A percentile compares a stretch with the other conserved stretches of the same genome.
Evolutionary conservation across 2,113 vertebrate species (phyloP).

Genomic region (Petaurus breviceps): DNA sequence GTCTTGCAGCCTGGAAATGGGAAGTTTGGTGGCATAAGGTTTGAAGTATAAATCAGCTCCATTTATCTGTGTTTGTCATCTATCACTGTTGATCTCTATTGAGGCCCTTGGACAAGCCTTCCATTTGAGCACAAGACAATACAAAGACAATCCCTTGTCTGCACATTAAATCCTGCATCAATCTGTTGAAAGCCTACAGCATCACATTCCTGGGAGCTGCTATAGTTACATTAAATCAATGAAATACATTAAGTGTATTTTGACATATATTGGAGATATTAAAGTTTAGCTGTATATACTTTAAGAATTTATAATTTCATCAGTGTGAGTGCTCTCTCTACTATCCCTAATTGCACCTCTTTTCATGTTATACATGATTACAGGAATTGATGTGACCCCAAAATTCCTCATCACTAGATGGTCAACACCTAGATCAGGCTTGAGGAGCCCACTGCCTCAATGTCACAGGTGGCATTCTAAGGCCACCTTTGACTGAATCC

Average conservation of each 20-base stretch:
- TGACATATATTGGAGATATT: neutral
- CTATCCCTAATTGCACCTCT: neutral
- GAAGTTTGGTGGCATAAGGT: neutral
- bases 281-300: neutral
- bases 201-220: neutral
- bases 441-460: too few species aligned
- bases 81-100: constrained; percentile 11
- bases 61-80: constrained; percentile 29
- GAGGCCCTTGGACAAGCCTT: constrained; percentile 21
- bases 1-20: constrained; percentile 16
- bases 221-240: neutral
- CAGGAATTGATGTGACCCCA: neutral
- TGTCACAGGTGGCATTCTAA: too few species aligned
- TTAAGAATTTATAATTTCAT: neutral
- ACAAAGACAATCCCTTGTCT: constrained; percentile 41
- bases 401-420: neutral
- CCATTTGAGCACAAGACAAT: constrained; percentile 43
- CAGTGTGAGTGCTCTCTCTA: neutral
- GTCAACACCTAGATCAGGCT: neutral
- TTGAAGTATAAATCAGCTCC: neutral
- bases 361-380: neutral
- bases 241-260: neutral
- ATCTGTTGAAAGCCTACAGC: constrained; percentile 10
- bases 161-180: constrained; percentile 25
- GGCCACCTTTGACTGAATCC: too few species aligned